Percentiles rank a stretch among this genome's conserved stretches.
These are phyloP conservation scores for Montifringilla adamsi DNA, from an alignment of 2,113 vertebrate species.

Conservation along the genomic window DNA sequence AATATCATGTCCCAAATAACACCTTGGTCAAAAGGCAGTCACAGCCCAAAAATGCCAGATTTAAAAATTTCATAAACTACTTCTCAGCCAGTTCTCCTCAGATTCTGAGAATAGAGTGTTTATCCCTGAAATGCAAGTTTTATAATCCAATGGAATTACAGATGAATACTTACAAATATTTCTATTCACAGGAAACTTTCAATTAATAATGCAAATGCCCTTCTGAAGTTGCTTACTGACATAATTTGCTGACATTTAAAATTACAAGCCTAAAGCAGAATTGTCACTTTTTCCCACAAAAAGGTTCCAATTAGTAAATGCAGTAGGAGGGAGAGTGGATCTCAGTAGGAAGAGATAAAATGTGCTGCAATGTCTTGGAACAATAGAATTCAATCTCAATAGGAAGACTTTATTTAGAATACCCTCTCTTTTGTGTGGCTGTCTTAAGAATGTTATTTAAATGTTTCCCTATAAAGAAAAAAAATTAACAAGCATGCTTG, in stretches of 20 bases:
- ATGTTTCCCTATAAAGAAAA: neutral
- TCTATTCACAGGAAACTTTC: neutral
- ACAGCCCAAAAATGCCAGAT: neutral
- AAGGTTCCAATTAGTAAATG: constrained; percentile 24
- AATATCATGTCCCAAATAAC: neutral
- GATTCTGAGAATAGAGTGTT: neutral
- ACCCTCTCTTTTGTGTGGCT: neutral
- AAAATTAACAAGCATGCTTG: neutral
- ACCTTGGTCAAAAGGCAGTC: neutral
- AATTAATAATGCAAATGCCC: neutral
- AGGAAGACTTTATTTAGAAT: constrained; percentile 20
- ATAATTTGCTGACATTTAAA: constrained; percentile 20
- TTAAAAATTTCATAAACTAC: neutral
- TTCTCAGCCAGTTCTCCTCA: neutral
- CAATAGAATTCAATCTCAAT: constrained; percentile 20
- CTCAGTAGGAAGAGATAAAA: constrained; percentile 26
- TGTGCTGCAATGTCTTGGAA: neutral
- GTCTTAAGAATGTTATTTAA: neutral
- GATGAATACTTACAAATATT: neutral
- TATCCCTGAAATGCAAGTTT: neutral
- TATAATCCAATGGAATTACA: neutral
- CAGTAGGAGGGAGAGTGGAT: constrained; percentile 15
- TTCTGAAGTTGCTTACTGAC: neutral
- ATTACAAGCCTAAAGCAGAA: neutral
- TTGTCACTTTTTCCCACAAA: neutral